Base-by-base conservation (phyloP, 2,888 invertebrate species). In the Branchipolynoe longqiensis region DNA sequence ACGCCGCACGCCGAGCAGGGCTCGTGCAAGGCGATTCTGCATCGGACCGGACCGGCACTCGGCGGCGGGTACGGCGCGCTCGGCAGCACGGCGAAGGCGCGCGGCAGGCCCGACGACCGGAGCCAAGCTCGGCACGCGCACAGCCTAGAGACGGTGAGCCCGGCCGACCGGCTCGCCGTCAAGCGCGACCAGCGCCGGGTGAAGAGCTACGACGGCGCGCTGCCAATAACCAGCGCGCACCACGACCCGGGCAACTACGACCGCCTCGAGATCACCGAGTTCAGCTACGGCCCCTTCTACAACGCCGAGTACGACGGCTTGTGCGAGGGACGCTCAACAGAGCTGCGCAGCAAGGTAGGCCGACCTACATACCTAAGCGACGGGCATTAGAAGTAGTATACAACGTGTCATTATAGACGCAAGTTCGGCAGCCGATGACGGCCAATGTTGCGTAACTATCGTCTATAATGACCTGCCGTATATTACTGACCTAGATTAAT, bases 221-320 rank as follows among this genome's bases (percentile, higher is more conserved):
- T 89, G 73, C 73, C 41, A 22, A 56, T 48, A 1, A 18, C 12
- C 18, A 58, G 38, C 58, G 28, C 28, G 0, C 25, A n/a, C 38
- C 59, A 58, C 38, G 59, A 82, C 59, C 82, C 25, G n/a, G 40
- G 74, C 64, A 92, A 93, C 85, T 91, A 92, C 85, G 92, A 92
- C 86, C 88, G 91, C 22, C 86, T 92, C 14, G 91, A 92, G 87
- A 92, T 93, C 82, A 92, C 92, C 0, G 91, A 92, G 86, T 92
- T 93, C 87, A 90, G 90, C 36, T 89, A 90, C 86, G 91, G 92
- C 25, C 91, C 92, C 14, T 91, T 90, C 74, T 91, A 90, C 85
- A 91, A 91, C 85, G 89, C 90, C 25, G 92, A 92, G 73, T 91
- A 90, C 82, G 92, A 91, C 81, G 89, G 90, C 12, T 90, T 92